These are phyloP conservation scores for Rhincodon typus DNA, from an alignment of 2,797 vertebrate species.

Conservation along the genomic window DNA sequence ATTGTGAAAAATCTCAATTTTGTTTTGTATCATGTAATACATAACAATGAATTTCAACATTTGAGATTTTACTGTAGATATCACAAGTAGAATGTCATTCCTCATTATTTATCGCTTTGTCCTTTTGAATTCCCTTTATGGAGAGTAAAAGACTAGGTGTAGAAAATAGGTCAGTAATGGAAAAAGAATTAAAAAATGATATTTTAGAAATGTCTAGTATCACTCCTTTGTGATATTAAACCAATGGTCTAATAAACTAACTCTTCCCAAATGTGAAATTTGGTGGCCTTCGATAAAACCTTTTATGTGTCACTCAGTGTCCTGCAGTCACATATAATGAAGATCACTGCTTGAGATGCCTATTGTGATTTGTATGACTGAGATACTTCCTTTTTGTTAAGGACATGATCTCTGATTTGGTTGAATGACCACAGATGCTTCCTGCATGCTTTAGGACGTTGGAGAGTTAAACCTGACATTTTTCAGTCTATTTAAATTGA, in stretches of 20 bases:
- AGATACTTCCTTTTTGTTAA: conserved; percentile 17
- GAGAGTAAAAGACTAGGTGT: neutral
- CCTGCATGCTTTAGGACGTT: neutral
- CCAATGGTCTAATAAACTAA: neutral
- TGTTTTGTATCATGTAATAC: neutral
- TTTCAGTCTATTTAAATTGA: conserved; percentile 32
- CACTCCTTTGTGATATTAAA: neutral
- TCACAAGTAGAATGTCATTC: neutral
- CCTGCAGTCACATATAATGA: neutral
- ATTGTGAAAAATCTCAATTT: neutral
- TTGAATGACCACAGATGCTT: conserved; percentile 12
- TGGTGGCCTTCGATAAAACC: neutral
- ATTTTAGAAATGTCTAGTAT: neutral
- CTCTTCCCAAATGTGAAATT: neutral
- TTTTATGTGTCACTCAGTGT: neutral
- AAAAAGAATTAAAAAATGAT: neutral
- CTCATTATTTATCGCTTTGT: neutral
- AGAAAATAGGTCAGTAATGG: neutral
- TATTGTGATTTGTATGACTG: neutral
- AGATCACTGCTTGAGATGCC: neutral
- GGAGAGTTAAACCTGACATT: conserved; percentile 35
- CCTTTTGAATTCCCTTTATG: neutral
- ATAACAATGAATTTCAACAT: neutral
- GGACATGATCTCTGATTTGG: conserved; percentile 26
- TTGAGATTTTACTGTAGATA: neutral